Evolutionary conservation across 2,113 vertebrate species (phyloP).

Genomic region (Otocyon megalotis): DNA sequence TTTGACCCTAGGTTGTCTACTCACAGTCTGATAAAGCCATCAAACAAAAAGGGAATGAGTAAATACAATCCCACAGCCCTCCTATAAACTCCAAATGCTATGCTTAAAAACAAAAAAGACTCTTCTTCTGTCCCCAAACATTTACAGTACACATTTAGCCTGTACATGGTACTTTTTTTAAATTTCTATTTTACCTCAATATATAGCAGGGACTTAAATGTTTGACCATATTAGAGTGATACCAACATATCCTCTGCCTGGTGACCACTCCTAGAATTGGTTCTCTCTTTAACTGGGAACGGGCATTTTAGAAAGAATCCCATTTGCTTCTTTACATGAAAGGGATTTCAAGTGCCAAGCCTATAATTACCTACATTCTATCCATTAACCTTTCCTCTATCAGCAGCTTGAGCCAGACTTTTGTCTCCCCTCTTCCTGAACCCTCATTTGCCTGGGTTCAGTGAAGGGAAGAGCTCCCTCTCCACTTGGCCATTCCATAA

Average conservation of each 20-base stretch:
- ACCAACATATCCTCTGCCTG: background rate
- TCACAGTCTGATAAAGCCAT: background rate
- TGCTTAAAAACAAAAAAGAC: background rate
- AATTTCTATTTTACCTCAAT: slow-evolving; percentile 26
- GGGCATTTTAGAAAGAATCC: background rate
- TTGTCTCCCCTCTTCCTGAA: background rate
- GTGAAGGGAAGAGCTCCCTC: background rate
- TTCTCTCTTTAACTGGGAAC: background rate
- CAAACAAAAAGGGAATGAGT: background rate
- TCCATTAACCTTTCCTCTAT: background rate
- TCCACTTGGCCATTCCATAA: too few species aligned
- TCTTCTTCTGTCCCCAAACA: background rate
- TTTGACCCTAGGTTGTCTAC: background rate
- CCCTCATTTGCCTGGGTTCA: background rate
- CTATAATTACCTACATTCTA: background rate
- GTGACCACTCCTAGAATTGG: background rate
- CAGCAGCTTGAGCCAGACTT: background rate
- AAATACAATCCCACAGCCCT: background rate
- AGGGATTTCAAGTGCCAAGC: background rate
- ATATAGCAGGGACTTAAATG: background rate
- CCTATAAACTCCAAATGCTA: background rate
- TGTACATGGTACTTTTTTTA: background rate
- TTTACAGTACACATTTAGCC: background rate
- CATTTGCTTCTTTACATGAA: background rate
- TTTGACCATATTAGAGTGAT: background rate